Evolutionary conservation across 2,797 vertebrate genomes (phyloP).

Genomic region (Tenualosa thibaudeaui): DNA sequence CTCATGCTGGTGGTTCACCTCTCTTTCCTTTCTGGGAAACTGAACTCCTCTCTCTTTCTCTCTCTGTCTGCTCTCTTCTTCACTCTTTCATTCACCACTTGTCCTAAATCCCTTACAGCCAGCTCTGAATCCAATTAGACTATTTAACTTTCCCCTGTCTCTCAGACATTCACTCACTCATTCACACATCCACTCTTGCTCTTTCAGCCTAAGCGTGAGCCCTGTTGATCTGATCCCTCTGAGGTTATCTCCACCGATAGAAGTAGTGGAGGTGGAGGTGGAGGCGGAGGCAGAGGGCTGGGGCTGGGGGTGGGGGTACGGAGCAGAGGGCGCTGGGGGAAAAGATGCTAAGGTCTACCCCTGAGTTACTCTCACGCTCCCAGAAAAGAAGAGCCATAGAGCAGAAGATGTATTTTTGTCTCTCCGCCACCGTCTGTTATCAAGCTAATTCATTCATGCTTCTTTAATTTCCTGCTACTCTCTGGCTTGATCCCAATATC

Average conservation of each 20-base stretch:
- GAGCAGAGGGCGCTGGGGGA: neutral
- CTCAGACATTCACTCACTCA: neutral
- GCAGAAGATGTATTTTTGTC: neutral
- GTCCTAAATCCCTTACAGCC: neutral
- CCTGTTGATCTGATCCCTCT: neutral
- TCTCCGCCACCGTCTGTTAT: neutral
- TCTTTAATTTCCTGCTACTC: neutral
- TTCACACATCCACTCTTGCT: neutral
- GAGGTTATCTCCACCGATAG: neutral
- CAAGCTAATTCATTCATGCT: neutral
- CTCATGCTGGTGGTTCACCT: slow-evolving; percentile 33
- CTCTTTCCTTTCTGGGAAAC: slow-evolving; percentile 1
- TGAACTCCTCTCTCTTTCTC: neutral
- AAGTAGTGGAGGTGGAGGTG: no score
- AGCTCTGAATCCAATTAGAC: neutral
- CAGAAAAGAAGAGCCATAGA: neutral
- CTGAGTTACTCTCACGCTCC: neutral
- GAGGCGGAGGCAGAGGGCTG: neutral
- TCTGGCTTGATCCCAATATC: neutral
- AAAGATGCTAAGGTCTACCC: neutral
- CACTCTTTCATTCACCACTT: neutral
- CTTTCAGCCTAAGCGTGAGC: neutral
- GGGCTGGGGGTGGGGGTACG: neutral
- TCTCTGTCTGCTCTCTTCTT: neutral
- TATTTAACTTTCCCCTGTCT: neutral